phyloP scores from a whole-genome alignment of 2,888 invertebrate species.

The Leptinotarsa haldemani region DNA sequence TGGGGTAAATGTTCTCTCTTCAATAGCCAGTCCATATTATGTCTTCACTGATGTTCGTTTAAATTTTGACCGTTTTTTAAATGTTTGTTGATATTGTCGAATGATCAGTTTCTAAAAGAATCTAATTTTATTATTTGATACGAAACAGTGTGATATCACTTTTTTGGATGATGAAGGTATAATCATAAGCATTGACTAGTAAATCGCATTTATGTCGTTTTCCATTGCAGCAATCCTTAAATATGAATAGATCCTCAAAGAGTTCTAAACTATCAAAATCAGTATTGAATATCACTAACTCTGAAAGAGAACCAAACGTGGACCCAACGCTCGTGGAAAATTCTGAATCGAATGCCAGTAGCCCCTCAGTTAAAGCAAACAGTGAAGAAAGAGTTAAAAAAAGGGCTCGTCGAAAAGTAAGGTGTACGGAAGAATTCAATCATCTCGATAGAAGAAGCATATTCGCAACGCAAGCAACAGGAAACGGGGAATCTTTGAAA shows the following conservation, averaged over 20 bases:
- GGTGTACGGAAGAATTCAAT: slow-evolving; percentile 18
- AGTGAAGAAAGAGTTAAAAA: background rate
- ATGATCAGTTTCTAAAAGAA: no score
- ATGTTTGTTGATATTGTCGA: no score
- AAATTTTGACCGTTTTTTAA: no score
- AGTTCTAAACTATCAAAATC: background rate
- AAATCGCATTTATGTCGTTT: background rate
- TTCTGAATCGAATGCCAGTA: background rate
- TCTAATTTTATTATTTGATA: no score
- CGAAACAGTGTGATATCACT: no score
- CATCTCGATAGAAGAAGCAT: slow-evolving; percentile 17
- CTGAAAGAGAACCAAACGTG: background rate
- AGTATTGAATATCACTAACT: no score
- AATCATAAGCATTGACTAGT: no score
- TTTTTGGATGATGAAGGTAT: no score
- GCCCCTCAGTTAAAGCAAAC: background rate
- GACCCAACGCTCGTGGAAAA: background rate
- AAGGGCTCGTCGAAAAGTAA: slow-evolving; percentile 20
- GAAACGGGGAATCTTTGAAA: background rate
- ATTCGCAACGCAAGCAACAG: background rate
- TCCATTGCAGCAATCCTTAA: background rate
- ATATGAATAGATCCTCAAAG: background rate
- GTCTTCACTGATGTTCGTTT: no score
- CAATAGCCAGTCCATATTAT: no score
- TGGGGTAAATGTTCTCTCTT: no score